These are phyloP conservation scores for Dicaeum eximium DNA, from an alignment of 2,113 vertebrate genomes.

Conservation along the genomic window DNA sequence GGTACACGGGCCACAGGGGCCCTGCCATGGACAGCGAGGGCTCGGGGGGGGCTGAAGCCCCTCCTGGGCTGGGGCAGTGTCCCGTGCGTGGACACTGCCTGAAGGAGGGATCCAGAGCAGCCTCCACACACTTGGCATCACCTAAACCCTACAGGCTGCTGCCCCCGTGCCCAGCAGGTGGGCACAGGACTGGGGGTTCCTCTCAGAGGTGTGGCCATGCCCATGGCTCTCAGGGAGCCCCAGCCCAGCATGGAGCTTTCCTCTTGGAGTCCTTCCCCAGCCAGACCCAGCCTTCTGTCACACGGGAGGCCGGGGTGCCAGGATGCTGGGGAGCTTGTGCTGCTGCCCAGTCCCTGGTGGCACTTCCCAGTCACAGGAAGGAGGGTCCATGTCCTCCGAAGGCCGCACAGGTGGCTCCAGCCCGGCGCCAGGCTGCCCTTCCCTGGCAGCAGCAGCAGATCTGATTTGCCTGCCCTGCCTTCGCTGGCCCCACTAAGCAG, in stretches of 20 bases:
- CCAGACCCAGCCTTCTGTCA: background rate
- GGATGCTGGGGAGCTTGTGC: background rate
- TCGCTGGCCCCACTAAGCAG: background rate
- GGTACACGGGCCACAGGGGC: background rate
- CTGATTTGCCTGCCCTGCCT: slow-evolving; percentile 13
- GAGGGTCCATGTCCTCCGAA: fast-evolving
- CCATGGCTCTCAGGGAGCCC: fast-evolving
- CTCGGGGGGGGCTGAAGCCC: fast-evolving
- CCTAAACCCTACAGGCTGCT: background rate
- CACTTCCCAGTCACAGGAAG: fast-evolving
- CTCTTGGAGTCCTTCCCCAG: background rate
- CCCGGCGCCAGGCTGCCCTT: background rate
- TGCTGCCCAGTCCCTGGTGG: background rate
- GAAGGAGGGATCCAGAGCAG: background rate
- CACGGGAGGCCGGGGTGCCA: background rate
- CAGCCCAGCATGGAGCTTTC: background rate
- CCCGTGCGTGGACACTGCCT: background rate
- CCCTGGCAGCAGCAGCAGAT: background rate
- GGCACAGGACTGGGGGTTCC: background rate
- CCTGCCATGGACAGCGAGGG: background rate
- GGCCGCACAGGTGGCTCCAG: background rate
- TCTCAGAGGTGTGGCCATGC: fast-evolving
- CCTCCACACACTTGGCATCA: background rate
- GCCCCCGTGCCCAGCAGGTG: fast-evolving
- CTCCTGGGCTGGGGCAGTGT: background rate